Evolutionary conservation across 64 coral and sea anemone species (phyloP), one percentile per base, ranked within the genome.

Genomic region (Dendronephthya gigantea): DNA sequence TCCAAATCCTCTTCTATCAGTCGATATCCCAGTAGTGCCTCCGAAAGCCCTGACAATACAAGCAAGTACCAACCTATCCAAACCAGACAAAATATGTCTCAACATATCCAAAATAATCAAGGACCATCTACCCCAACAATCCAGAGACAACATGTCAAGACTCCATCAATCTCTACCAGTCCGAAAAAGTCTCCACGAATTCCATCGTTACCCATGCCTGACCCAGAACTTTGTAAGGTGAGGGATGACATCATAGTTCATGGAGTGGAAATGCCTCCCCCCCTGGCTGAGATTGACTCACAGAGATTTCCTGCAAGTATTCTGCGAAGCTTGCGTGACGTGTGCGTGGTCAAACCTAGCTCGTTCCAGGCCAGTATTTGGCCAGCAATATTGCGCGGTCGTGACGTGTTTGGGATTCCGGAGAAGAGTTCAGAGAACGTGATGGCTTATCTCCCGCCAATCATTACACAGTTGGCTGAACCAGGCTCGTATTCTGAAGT

Each of bases 341-440:
- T 72, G 39, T 38, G 68, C 17, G 82, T 92, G 32, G 86, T 58
- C 17, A 41, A 56, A 40, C 89, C 92, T 43, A 92, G 65, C 28
- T 59, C 90, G 12, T 66, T 98, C n/a, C 95, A 98, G 50, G 52
- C 45, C 27, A 85, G 85, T 86, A 83, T 66, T 17, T 98, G 95
- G 95, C 89, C 95, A 41, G 89, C 95, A 25, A 35, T 98, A 23
- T 55, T 89, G 50, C 88, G 95, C 7, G 95, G 95, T 13, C 85
- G 95, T 69, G 95, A 98, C 89, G 87, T 98, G 43, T 90, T 88
- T 37, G 95, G 87, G 4, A 82, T 98, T 45, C 90, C 92, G 34
- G 52, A 56, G 3, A 84, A 29, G 36, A 81, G 69, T 68, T 65
- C 86, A 89, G 49, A 91, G 56, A 59, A 39, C 2, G 8, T 29